Evolutionary conservation across 2,888 invertebrate species (phyloP), one percentile per base, ranked within the genome.

Genomic region (Myopa tessellatipennis): DNA sequence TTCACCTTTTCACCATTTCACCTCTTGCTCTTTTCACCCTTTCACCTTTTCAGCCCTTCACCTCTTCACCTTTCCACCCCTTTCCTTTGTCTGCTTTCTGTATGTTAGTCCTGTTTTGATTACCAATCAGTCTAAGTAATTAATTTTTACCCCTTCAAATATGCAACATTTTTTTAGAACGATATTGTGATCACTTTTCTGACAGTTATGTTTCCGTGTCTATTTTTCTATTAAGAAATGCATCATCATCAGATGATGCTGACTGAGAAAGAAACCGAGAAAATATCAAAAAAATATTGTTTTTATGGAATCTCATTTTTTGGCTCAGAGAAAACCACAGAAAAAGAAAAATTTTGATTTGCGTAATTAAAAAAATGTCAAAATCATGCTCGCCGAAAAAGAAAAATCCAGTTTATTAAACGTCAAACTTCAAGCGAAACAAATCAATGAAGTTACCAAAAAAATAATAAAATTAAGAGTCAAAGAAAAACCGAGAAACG

Each of bases 361-460:
- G 18, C 18, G 34, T 73, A 73, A 73, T 73, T 73, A 73, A 73
- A 73, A 72, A 73, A 40, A 60, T 73, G 73, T 63, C 73, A 73
- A 61, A 61, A 63, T 40, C 73, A 73, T 26, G 14, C 26, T 40
- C 40, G 10, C 26, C 26, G 58, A 18, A 60, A 50, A 8, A 18
- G 14, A 69, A 50, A 38, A 73, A 73, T 34, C 45, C 69, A 40
- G 4, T 75, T 65, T 55, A 58, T 69, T 40, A 69, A 69, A 60
- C 60, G 68, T 75, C 69, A 68, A 68, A 75, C 58, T 60, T 65
- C 40, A 26, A 67, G 60, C 75, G 60, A 69, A 60, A 69, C 68
- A 45, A 68, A 75, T 69, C 75, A 75, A 69, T 60, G 68, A 75
- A 69, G 69, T 69, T 75, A 6, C 5, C 8, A 60, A 72, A 60